Evolutionary conservation across 1,140 invertebrate species (phyloP).

Genomic region (Rhagoletis pomonella): DNA sequence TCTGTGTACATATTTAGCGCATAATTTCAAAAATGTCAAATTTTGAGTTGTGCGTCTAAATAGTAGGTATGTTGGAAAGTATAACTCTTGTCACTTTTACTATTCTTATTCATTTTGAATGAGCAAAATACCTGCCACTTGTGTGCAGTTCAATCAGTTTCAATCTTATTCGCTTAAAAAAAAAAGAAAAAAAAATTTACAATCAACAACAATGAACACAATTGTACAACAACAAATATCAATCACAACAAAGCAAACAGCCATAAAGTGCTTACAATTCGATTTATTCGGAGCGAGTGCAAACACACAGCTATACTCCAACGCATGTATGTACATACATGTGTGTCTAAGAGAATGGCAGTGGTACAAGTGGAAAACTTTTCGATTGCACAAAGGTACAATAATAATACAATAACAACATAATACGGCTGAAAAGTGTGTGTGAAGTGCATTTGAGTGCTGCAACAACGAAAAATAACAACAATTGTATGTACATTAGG

Average conservation of each 20-base stretch:
- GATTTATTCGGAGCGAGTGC: neutral
- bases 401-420: conserved; percentile 40
- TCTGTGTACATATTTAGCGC: no score
- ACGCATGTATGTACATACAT: neutral
- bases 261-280: conserved; percentile 46
- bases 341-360: neutral
- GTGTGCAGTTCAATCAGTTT: conserved; percentile 34
- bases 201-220: conserved; percentile 26
- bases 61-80: no score
- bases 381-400: conserved; percentile 45
- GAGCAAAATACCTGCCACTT: neutral
- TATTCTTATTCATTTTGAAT: neutral
- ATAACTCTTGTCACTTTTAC: neutral
- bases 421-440: neutral
- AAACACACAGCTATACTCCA: no score
- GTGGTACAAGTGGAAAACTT: conserved; percentile 4
- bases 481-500: no score
- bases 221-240: conserved; percentile 17
- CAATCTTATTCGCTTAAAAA: neutral
- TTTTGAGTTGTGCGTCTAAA: no score
- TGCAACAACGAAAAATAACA: neutral
- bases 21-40: no score
- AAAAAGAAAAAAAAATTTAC: conserved; percentile 30
- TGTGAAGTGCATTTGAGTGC: conserved; percentile 7
- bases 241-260: conserved; percentile 42